Evolutionary conservation across 2,797 vertebrate genomes (phyloP).

Genomic region (Gymnoscopelus braueri): DNA sequence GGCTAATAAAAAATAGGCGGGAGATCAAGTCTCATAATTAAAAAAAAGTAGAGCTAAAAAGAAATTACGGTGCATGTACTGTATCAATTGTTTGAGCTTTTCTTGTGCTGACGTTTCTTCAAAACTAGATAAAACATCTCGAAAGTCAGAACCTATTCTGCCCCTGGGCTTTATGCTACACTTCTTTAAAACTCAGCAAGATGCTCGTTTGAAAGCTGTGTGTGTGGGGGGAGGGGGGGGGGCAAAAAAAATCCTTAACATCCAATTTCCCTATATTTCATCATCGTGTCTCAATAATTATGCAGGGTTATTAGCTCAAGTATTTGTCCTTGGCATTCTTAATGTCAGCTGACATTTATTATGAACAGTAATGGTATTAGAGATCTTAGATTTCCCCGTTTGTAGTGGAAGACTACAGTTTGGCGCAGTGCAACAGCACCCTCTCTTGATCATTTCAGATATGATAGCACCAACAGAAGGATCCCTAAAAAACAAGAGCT

Average conservation of each 20-base stretch:
- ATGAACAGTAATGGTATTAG: slow-evolving; percentile 72
- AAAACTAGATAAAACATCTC: slow-evolving; percentile 62
- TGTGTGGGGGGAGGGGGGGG: not conserved
- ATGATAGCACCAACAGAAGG: slow-evolving; percentile 38
- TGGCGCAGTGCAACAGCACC: slow-evolving; percentile 75
- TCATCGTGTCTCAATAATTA: slow-evolving; percentile 78
- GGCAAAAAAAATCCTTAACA: slow-evolving; percentile 57
- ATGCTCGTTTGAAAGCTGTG: slow-evolving; percentile 54
- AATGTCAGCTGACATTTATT: slow-evolving; percentile 79
- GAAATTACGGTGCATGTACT: no score
- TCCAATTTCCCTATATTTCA: slow-evolving; percentile 80
- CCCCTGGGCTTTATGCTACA: slow-evolving; percentile 34
- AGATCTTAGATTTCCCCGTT: slow-evolving; percentile 68
- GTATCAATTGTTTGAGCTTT: slow-evolving; percentile 34
- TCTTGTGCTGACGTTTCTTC: slow-evolving; percentile 50
- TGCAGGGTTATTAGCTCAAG: slow-evolving; percentile 80
- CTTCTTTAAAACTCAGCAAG: slow-evolving; percentile 61
- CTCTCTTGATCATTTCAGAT: slow-evolving; percentile 70
- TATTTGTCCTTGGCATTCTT: slow-evolving; percentile 81
- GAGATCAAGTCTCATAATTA: no score
- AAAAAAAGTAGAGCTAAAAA: no score
- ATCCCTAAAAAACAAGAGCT: no score
- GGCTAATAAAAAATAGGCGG: no score
- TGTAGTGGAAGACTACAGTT: slow-evolving; percentile 12
- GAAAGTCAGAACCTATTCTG: slow-evolving; percentile 45